Conservation (phyloP, 2,113 vertebrate species). For the Buteo buteo region DNA sequence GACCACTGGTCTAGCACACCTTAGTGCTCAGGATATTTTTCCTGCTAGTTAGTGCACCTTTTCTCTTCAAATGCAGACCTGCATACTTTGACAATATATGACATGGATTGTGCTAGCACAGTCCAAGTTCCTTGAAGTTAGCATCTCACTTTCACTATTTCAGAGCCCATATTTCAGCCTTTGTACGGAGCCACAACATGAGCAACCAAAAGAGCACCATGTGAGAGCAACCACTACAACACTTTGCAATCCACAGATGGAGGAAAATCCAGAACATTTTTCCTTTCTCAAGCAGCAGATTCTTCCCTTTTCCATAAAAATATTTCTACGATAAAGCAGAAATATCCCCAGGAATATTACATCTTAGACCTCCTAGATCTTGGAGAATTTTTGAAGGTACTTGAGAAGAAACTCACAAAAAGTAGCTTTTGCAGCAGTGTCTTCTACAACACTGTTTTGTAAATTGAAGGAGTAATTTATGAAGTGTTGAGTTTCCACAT, state of each 20-base stretch:
- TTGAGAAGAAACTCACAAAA: neutral
- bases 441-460: neutral
- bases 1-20: rapidly evolving
- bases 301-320: neutral
- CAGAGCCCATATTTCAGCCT: neutral
- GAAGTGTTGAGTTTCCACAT: neutral
- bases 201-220: neutral
- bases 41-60: neutral
- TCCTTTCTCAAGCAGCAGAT: neutral
- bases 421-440: neutral
- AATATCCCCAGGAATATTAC: neutral
- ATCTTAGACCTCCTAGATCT: neutral
- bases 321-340: neutral
- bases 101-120: too few species aligned
- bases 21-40: neutral
- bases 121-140: neutral
- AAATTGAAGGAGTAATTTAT: neutral
- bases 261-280: neutral
- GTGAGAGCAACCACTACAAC: neutral
- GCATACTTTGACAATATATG: neutral
- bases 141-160: neutral
- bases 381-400: neutral
- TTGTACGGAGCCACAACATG: rapidly evolving
- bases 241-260: too few species aligned
- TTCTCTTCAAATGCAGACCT: neutral